phyloP scores from a whole-genome alignment of 53 echinoderm and acorn worm genomes.

The Temnopleurus reevesii region DNA sequence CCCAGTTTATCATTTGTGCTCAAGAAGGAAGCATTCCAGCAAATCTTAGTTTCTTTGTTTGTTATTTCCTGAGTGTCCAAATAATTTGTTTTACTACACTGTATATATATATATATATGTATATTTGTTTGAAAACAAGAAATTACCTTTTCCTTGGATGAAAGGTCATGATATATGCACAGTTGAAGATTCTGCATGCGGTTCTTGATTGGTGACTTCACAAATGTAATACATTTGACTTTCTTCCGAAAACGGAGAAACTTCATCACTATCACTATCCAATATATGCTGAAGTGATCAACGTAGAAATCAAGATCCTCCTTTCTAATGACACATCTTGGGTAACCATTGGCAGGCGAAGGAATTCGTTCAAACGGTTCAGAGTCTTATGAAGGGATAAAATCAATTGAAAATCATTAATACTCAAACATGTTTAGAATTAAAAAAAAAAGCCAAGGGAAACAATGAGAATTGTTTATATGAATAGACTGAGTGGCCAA shows the following conservation, averaged over 20 bases:
- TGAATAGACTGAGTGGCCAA: too few relatives aligned
- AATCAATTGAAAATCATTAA: too few relatives aligned
- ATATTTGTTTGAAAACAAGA: too few relatives aligned
- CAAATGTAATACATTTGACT: not conserved
- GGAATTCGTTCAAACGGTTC: not conserved
- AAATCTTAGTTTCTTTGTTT: too few relatives aligned
- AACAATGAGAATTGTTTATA: too few relatives aligned
- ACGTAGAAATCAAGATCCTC: not conserved
- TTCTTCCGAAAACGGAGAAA: not conserved
- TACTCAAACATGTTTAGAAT: too few relatives aligned
- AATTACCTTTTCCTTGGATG: not conserved
- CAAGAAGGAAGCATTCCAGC: too few relatives aligned
- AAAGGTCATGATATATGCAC: not conserved
- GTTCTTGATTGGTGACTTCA: not conserved
- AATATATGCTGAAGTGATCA: not conserved
- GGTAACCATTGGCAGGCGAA: not conserved
- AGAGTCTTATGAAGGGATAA: not conserved
- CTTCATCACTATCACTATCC: not conserved
- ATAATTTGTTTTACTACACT: too few relatives aligned
- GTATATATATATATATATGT: too few relatives aligned
- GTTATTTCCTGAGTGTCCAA: too few relatives aligned
- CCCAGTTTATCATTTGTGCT: too few relatives aligned
- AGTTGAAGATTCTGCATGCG: not conserved
- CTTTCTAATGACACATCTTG: not conserved
- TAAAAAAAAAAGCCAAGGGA: too few relatives aligned